Base-by-base conservation (phyloP, 2,797 vertebrate genomes). In the Delichon dasypus region DNA sequence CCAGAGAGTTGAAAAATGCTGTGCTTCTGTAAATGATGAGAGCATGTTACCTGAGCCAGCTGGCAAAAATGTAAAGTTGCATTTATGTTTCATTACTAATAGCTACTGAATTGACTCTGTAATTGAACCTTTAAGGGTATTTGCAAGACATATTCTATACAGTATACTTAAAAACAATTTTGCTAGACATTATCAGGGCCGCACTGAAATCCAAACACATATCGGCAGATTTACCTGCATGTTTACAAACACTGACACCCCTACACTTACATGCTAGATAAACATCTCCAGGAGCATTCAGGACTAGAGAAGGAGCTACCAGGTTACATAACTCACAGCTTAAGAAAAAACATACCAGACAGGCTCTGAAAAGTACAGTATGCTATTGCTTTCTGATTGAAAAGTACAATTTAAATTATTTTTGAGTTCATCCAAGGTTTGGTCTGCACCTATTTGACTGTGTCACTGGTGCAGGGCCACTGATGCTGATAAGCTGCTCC, bases 11-110 rank as follows among this genome's bases (percentile, higher is more conserved):
- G 64, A 95, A 94, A 97, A 94, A 93, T 17, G 53, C 47, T 87
- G 81, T 89, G 30, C 82, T 94, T 92, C 84, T 94, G 40, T 65
- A 74, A 70, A 94, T 55, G 89, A 95, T 90, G 89, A 95, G 90
- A 96, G 88, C 50, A 84, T 1, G 16, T 80, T 94, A 84, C 75
- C 70, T 85, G 82, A 95, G 93, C 96, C 95, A 97, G 93, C 95
- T 97, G 96, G 96, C 90, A 93, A 75, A 88, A 84, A 55, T 64
- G 58, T 85, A 40, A 89, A 95, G 87, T 94, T 95, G 66, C 20
- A 68, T 94, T 95, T 92, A 54, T 65, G 66, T 83, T 92, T 95
- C 73, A 78, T 93, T 89, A 76, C 75, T 86, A 93, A 91, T 85
- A 90, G 89, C 65, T 92, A 84, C 88, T 90, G 92, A 90, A 53